These are phyloP conservation scores for Pygathrix nemaeus DNA, from an alignment of 2,113 vertebrate species.

Conservation along the genomic window DNA sequence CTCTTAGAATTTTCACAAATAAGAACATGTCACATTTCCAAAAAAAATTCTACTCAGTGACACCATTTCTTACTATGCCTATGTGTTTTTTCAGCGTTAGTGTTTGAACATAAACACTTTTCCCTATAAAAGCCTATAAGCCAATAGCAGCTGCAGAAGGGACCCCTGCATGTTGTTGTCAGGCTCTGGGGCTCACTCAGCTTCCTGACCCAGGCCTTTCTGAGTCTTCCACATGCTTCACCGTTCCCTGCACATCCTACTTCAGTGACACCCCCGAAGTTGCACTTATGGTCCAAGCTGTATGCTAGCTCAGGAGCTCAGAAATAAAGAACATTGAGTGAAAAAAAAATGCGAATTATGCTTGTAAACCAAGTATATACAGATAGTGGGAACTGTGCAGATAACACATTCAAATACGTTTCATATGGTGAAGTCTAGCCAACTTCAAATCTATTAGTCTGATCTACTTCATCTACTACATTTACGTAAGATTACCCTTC, in stretches of 20 bases:
- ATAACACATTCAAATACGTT: constrained; percentile 18
- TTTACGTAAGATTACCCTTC: constrained; percentile 46
- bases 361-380: background rate
- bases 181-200: background rate
- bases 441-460: constrained; percentile 34
- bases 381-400: background rate
- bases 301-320: background rate
- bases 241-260: background rate
- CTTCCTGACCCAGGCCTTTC: background rate
- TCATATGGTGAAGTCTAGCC: background rate
- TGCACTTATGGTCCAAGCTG: background rate
- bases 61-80: background rate
- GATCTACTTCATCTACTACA: constrained; percentile 7
- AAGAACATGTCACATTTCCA: background rate
- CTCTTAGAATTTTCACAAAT: background rate
- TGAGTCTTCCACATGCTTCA: background rate
- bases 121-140: background rate
- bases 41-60: background rate
- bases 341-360: background rate
- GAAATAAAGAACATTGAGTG: background rate
- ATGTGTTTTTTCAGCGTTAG: background rate
- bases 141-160: background rate
- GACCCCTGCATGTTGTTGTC: background rate
- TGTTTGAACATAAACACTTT: background rate
- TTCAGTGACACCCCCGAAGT: background rate